Evolutionary conservation across 2,888 invertebrate genomes (phyloP), one percentile per base, ranked within the genome.

Genomic region (Mesorhabditis sp.): DNA sequence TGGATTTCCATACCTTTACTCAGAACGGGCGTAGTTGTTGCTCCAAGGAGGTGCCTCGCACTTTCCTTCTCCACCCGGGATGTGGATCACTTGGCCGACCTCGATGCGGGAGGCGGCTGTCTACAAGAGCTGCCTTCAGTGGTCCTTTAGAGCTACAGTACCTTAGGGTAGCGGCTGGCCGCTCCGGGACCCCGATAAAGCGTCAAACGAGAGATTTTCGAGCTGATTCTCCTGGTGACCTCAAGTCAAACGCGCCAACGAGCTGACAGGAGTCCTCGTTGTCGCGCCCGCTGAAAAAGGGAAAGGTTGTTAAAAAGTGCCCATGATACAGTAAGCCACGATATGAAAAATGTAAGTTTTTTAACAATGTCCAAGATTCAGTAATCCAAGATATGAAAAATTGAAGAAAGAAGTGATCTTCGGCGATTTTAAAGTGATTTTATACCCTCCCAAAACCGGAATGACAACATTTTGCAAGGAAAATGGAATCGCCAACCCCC

Each of bases 1-100:
- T n/a, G n/a, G n/a, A n/a, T n/a, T n/a, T 10, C n/a, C 58, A 13
- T 50, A 10, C n/a, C n/a, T 50, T n/a, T 50, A 13, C 58, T 50
- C n/a, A 10, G 7, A 50, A 28, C 28, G 28, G 28, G 1, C 2
- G 28, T 28, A 28, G 28, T 28, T 28, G 28, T 28, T 50, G 7
- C n/a, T 13, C 58, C 58, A 50, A n/a, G 58, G 58, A 10, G 58
- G 58, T 50, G 58, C 58, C n/a, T n/a, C n/a, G 58, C 58, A 50
- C 58, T 50, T 10, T 50, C 58, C 58, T n/a, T 50, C 58, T 50
- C 58, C 58, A 50, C 58, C 58, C 7, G 58, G 58, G 58, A 50
- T 50, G n/a, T 50, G 58, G n/a, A 50, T 50, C n/a, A 50, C 58
- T 50, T 50, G 58, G n/a, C 58, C 58, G 58, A 50, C 58, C 58